Evolutionary conservation across 1,140 invertebrate species (phyloP).

Genomic region (Drosophila grimshawi): DNA sequence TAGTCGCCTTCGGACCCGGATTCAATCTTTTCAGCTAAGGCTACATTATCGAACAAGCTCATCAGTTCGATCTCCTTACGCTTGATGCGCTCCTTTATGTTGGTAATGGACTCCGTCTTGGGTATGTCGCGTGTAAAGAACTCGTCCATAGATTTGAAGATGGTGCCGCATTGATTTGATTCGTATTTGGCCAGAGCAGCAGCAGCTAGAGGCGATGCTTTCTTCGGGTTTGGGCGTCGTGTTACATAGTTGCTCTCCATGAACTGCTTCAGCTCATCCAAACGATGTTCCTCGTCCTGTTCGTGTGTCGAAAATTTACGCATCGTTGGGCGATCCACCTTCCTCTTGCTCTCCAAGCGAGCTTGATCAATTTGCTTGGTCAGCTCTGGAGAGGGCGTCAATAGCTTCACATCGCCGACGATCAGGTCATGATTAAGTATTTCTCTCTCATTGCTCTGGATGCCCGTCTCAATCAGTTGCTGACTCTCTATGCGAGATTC

Average conservation of each 20-base stretch:
- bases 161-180: slow-evolving; percentile 41
- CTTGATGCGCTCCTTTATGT: slow-evolving; percentile 67
- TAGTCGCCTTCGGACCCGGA: slow-evolving; percentile 8
- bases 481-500: not conserved
- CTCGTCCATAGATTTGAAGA: slow-evolving; percentile 76
- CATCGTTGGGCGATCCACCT: slow-evolving; percentile 23
- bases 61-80: slow-evolving; percentile 73
- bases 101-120: slow-evolving; percentile 66
- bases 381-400: slow-evolving; percentile 54
- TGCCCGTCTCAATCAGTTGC: slow-evolving; percentile 41
- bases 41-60: slow-evolving; percentile 67
- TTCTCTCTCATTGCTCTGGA: slow-evolving; percentile 76
- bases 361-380: slow-evolving; percentile 46
- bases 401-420: slow-evolving; percentile 56
- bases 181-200: slow-evolving; percentile 31
- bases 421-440: slow-evolving; percentile 65
- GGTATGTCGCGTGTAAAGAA: slow-evolving; percentile 63
- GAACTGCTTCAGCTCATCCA: slow-evolving; percentile 71
- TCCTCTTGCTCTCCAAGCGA: slow-evolving; percentile 31
- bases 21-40: slow-evolving; percentile 23
- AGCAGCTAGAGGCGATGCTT: slow-evolving; percentile 17
- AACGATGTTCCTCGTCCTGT: slow-evolving; percentile 61
- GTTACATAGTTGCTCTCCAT: slow-evolving; percentile 62
- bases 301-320: slow-evolving; percentile 65
- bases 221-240: slow-evolving; percentile 50